Base-by-base conservation (phyloP, 2,888 invertebrate species). In the Nysson spinosus region DNA sequence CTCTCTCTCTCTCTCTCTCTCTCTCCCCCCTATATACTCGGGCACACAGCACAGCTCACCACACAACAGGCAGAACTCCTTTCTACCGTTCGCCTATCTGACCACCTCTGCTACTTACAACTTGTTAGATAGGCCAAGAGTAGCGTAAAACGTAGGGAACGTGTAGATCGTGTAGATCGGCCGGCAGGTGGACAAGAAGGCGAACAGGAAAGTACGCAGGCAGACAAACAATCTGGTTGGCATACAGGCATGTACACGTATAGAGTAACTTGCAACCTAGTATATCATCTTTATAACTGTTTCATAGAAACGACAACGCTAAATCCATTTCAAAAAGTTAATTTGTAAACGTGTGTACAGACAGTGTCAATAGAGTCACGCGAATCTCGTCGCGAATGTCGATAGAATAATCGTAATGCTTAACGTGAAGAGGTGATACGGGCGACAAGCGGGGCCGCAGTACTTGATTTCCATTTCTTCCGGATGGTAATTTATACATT, bases 401-500 rank as follows among this genome's bases (percentile, higher is more conserved):
- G 32, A 37, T 0, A 61, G 28, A 28, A 56, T 12, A 12, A 66
- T 35, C 28, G 26, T 40, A 20, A 60, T 7, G 24, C 35, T 43
- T 12, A 72, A 49, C 46, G 54, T 26, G 35, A 54, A 60, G 11
- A 49, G 40, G 30, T 11, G 39, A 12, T 49, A 61, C 20, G 43
- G 52, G 16, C 58, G 54, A 35, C n/a, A 42, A 1, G 70, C 66
- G 20, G 56, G 69, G 35, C 88, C 87, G 72, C 88, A 88, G 44
- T 82, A 82, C 69, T 87, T 87, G 57, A 88, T 88, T 68, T 88
- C 88, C 82, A 87, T 84, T 71, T 88, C 95, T 89, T 96, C 95
- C 3, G 95, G 95, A 87, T 96, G 96, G 87, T 96, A 96, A 75
- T 94, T 95, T 86, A 95, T 94, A 88, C 96, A 96, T 85, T 93